Conservation (phyloP, 2,888 invertebrate genomes). For the Icerya purchasi region DNA sequence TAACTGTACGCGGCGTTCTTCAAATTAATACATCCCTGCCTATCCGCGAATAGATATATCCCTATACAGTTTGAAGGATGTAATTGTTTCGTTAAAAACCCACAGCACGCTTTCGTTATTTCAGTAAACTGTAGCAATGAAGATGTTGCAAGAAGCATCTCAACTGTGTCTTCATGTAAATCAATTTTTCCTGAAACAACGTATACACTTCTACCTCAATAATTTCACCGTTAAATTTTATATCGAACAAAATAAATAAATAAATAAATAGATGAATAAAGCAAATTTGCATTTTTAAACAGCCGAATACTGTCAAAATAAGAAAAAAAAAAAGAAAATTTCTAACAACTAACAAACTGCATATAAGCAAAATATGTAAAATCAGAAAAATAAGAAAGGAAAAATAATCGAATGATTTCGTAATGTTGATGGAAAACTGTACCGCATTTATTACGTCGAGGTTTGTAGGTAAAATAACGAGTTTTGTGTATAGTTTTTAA, state of each 20-base stretch:
- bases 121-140: constrained; percentile 66
- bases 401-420: too few species aligned
- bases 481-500: too few species aligned
- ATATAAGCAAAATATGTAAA: too few species aligned
- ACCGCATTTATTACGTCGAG: too few species aligned
- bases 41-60: constrained; percentile 79
- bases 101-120: constrained; percentile 74
- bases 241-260: not conserved
- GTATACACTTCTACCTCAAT: not conserved
- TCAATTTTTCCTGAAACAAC: constrained; percentile 37
- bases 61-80: constrained; percentile 89
- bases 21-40: constrained; percentile 63
- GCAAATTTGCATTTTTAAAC: not conserved
- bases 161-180: constrained; percentile 74
- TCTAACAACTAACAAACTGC: too few species aligned
- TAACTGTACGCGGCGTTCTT: constrained; percentile 62
- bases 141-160: constrained; percentile 63
- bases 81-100: constrained; percentile 68
- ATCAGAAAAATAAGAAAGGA: too few species aligned
- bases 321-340: not conserved
- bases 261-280: too few species aligned
- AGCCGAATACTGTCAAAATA: not conserved
- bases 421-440: too few species aligned
- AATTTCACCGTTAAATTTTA: not conserved
- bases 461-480: too few species aligned